A percentile compares a stretch with the other conserved stretches of the same genome.
These are phyloP conservation scores for Valencia hispanica DNA, from an alignment of 2,797 vertebrate genomes.

Conservation along the genomic window DNA sequence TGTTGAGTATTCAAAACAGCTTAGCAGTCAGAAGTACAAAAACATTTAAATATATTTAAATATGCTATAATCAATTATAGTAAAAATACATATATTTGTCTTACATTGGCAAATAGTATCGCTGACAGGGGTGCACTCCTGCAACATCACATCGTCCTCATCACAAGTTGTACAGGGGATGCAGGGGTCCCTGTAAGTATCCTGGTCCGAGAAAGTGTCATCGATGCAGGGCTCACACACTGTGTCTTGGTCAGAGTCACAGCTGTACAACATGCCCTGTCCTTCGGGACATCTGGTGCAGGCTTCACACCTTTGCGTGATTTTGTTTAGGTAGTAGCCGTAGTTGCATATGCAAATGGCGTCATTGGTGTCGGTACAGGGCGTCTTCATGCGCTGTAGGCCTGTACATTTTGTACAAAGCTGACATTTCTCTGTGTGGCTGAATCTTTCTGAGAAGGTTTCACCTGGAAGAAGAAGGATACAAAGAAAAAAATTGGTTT, in stretches of 20 bases:
- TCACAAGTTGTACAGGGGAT: conserved; percentile 93
- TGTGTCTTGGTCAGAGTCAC: conserved; percentile 83
- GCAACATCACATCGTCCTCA: conserved; percentile 75
- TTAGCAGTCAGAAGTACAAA: not conserved
- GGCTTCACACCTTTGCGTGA: conserved; percentile 73
- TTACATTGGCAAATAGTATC: conserved; percentile 88
- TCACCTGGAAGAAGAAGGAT: conserved; percentile 81
- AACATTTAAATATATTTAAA: not conserved
- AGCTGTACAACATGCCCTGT: conserved; percentile 85
- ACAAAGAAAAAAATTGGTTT: not conserved
- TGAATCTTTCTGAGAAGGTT: conserved; percentile 90
- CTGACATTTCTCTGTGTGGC: conserved; percentile 88
- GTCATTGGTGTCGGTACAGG: conserved; percentile 93
- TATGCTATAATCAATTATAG: not conserved
- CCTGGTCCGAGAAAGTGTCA: conserved; percentile 91
- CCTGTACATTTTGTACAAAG: conserved; percentile 87
- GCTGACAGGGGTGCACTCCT: conserved; percentile 78
- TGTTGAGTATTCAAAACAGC: not conserved
- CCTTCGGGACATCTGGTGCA: conserved; percentile 88
- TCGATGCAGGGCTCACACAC: conserved; percentile 86
- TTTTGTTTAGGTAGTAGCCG: conserved; percentile 78
- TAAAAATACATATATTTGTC: conserved; percentile 15
- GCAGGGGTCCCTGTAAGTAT: conserved; percentile 93
- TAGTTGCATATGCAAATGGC: conserved; percentile 91
- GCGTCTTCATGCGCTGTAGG: conserved; percentile 87